Percentiles rank a stretch among this genome's conserved stretches.
Conservation (phyloP, 2,113 vertebrate species). For the Cyprinus carpio region DNA sequence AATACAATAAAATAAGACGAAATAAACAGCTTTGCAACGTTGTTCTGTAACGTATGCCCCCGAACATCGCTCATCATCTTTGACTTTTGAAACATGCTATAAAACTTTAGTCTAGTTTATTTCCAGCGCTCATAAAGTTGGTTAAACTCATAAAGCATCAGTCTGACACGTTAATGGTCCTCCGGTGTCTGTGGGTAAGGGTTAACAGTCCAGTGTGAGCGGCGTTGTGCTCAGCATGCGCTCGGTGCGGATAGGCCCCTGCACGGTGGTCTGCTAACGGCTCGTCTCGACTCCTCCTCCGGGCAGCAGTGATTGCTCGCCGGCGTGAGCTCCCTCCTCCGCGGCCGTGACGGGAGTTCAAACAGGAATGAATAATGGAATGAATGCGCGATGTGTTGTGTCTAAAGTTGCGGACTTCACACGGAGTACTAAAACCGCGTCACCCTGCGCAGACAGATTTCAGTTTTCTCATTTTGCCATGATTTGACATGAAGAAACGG, state of each 20-base stretch:
- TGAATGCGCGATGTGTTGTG: slow-evolving; percentile 42
- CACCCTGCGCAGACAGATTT: too few relatives aligned
- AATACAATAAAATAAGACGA: background rate
- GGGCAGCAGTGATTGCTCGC: slow-evolving; percentile 56
- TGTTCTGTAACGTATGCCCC: background rate
- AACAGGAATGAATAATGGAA: background rate
- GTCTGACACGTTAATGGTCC: too few relatives aligned
- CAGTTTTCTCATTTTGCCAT: background rate
- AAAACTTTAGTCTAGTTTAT: background rate
- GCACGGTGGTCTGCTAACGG: slow-evolving; percentile 69
- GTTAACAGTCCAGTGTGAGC: background rate
- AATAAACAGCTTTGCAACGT: too few relatives aligned
- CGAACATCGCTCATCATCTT: background rate
- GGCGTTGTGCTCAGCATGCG: slow-evolving; percentile 57
- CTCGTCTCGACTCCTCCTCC: slow-evolving; percentile 62
- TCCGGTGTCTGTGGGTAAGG: background rate
- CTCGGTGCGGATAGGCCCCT: slow-evolving; percentile 68
- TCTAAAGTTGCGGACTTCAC: slow-evolving; percentile 27
- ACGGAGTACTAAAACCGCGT: background rate
- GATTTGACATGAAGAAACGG: background rate
- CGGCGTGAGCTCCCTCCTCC: background rate
- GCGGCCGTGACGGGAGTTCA: background rate
- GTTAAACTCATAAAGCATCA: background rate
- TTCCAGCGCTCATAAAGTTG: background rate
- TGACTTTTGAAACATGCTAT: background rate